These are phyloP conservation scores for Hydrolagus affinis DNA, from an alignment of 2,113 vertebrate species.

Conservation along the genomic window DNA sequence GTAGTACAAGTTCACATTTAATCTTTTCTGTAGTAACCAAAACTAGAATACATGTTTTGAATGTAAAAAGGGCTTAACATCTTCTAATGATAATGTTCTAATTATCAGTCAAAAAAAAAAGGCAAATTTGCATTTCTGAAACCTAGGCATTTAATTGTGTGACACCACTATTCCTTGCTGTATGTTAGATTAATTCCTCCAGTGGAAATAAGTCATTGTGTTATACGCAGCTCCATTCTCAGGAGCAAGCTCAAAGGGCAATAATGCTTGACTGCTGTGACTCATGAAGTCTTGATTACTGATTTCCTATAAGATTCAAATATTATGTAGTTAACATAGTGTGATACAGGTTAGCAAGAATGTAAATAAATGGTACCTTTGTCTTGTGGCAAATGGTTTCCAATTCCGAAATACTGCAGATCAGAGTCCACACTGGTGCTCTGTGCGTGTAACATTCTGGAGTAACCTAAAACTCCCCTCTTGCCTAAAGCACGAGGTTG, in stretches of 20 bases:
- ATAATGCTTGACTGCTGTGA: background rate
- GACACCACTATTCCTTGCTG: background rate
- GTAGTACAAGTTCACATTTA: too few relatives aligned
- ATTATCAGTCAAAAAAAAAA: too few relatives aligned
- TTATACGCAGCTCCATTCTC: background rate
- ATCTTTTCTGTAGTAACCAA: too few relatives aligned
- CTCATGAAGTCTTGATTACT: too few relatives aligned
- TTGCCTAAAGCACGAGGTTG: conserved; percentile 54
- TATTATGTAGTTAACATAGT: background rate
- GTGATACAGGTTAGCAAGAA: background rate
- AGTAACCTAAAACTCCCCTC: conserved; percentile 46
- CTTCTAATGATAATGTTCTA: too few relatives aligned
- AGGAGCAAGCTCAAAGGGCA: background rate
- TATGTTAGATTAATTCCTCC: background rate
- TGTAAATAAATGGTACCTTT: conserved; percentile 53
- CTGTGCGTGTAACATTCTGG: conserved; percentile 46
- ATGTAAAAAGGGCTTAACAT: too few relatives aligned
- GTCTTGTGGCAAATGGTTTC: conserved; percentile 49
- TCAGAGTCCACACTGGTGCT: conserved; percentile 73
- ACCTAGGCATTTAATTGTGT: too few relatives aligned
- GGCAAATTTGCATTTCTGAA: too few relatives aligned
- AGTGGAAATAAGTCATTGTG: too few relatives aligned
- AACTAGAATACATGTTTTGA: too few relatives aligned
- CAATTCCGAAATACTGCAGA: conserved; percentile 59
- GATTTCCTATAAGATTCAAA: too few relatives aligned